Percentiles rank a stretch among this genome's conserved stretches.
Evolutionary conservation across 2,888 invertebrate genomes (phyloP).

Genomic region (Philhelius pedissequus): DNA sequence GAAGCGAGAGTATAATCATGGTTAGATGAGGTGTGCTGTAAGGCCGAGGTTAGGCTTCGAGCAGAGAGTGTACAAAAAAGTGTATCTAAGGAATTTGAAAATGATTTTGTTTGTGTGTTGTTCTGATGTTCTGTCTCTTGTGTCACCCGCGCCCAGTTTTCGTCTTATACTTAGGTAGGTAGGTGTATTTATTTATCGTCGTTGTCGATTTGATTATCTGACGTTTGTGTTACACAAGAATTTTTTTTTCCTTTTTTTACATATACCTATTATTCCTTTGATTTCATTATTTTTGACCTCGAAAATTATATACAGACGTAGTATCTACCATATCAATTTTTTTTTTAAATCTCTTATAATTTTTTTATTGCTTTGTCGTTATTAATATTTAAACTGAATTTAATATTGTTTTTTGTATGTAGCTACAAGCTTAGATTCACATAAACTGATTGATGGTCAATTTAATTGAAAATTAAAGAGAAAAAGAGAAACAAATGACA

Average conservation of each 20-base stretch:
- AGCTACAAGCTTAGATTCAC: not conserved
- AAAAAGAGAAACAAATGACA: not conserved
- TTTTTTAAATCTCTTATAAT: constrained; percentile 47
- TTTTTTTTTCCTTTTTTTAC: constrained; percentile 32
- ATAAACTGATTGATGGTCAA: constrained; percentile 11
- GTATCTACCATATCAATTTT: constrained; percentile 6
- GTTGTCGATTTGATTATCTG: constrained; percentile 23
- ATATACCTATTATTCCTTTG: constrained; percentile 11
- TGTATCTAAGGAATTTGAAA: constrained; percentile 68
- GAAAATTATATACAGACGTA: constrained; percentile 48
- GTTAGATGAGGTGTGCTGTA: constrained; percentile 11
- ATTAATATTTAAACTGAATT: constrained; percentile 25
- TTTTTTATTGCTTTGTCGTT: constrained; percentile 6
- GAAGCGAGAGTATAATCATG: not conserved
- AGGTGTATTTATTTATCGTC: too few species aligned
- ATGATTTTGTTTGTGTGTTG: constrained; percentile 43
- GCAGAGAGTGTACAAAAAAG: constrained; percentile 35
- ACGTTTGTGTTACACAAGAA: constrained; percentile 46
- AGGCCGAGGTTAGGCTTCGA: not conserved
- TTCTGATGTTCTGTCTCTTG: constrained; percentile 22
- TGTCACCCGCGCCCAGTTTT: not conserved
- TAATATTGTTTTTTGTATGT: not conserved
- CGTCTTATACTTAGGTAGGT: too few species aligned
- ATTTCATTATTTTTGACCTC: constrained; percentile 57
- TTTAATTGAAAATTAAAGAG: not conserved